Evolutionary conservation across 2,113 vertebrate species (phyloP).

Genomic region (Halcyon malimbica): DNA sequence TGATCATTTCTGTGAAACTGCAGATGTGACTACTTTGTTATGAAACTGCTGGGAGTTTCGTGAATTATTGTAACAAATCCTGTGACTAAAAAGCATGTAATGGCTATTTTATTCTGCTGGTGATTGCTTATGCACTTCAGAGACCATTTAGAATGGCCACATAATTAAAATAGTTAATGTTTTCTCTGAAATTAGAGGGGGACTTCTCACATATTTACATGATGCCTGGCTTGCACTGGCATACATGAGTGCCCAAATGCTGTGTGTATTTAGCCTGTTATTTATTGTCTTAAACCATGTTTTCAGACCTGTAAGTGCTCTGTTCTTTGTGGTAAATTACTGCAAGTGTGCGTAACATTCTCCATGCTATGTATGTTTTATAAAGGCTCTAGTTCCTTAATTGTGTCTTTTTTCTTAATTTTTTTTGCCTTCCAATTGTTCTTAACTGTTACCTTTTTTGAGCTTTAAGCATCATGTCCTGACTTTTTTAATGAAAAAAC

Average conservation of each 20-base stretch:
- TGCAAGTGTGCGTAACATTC: neutral
- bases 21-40: conserved; percentile 34
- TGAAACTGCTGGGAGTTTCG: conserved; percentile 29
- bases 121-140: neutral
- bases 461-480: neutral
- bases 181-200: neutral
- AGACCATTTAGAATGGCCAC: neutral
- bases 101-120: neutral
- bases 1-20: conserved; percentile 29
- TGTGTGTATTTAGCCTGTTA: neutral
- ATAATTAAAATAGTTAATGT: neutral
- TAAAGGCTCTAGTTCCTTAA: neutral
- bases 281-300: neutral
- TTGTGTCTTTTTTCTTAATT: neutral
- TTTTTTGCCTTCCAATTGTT: neutral
- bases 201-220: neutral
- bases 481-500: neutral
- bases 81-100: conserved; percentile 20
- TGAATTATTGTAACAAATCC: conserved; percentile 21
- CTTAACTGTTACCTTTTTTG: neutral
- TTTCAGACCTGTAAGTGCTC: neutral
- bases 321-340: neutral
- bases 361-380: neutral
- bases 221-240: neutral
- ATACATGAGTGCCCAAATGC: neutral